phyloP scores from a whole-genome alignment of 2,797 vertebrate species.

The Anguilla obscura region DNA sequence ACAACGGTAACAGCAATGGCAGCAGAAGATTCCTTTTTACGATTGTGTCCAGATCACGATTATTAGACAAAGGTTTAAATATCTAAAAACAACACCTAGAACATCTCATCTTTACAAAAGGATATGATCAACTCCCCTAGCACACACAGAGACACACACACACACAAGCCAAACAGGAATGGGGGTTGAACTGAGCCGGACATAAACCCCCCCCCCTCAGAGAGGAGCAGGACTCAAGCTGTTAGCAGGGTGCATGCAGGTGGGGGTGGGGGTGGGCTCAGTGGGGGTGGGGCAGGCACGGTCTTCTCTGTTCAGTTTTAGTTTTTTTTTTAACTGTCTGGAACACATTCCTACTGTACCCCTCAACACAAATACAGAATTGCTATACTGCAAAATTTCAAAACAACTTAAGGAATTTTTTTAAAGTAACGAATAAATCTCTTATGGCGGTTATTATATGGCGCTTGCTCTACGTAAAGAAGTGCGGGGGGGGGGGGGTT shows the following conservation, averaged over 20 bases:
- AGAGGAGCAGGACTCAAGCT: slow-evolving; percentile 23
- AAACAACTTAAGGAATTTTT: background rate
- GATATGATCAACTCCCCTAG: background rate
- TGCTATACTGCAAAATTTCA: background rate
- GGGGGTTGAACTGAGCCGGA: background rate
- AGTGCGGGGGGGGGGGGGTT: background rate
- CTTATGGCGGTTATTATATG: background rate
- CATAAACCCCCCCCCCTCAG: background rate
- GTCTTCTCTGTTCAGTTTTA: background rate
- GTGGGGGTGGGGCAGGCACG: background rate
- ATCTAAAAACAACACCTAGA: background rate
- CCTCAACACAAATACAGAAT: background rate
- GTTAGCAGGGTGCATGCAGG: background rate
- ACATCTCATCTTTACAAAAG: background rate
- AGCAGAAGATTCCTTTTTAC: no score
- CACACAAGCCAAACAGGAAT: slow-evolving; percentile 45
- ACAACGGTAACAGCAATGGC: no score
- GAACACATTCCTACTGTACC: background rate
- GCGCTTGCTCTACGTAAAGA: background rate
- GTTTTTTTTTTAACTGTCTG: background rate
- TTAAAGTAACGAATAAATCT: background rate
- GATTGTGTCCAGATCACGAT: no score
- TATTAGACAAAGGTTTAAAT: background rate
- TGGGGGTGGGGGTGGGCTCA: background rate
- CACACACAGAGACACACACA: background rate